Percentiles rank a stretch among this genome's conserved stretches.
Conservation (phyloP, 2,797 vertebrate genomes). For the Acanthurus tractus region DNA sequence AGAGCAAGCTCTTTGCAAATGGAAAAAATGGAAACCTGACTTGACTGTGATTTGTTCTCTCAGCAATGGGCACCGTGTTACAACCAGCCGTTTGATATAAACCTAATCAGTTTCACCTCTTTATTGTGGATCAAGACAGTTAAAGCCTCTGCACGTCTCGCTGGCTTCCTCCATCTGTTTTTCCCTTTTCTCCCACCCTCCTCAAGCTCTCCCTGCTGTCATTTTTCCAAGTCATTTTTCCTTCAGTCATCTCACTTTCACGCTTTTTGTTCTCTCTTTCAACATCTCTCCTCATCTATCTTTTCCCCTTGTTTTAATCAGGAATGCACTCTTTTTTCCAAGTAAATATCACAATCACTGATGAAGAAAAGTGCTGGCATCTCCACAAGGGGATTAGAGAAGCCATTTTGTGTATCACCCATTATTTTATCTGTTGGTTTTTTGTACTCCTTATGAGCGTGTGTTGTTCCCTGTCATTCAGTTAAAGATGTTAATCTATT, state of each 20-base stretch:
- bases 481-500: conserved; percentile 32
- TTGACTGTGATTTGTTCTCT: conserved; percentile 75
- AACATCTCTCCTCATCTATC: conserved; percentile 27
- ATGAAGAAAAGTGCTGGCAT: conserved; percentile 77
- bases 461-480: conserved; percentile 43
- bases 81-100: conserved; percentile 78
- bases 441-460: conserved; percentile 28
- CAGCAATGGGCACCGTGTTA: conserved; percentile 61
- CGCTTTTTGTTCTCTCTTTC: conserved; percentile 5
- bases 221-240: conserved; percentile 46
- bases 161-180: too few relatives aligned
- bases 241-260: conserved; percentile 37
- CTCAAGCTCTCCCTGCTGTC: conserved; percentile 43
- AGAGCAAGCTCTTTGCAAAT: conserved; percentile 64
- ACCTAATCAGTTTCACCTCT: conserved; percentile 82
- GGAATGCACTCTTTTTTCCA: conserved; percentile 73
- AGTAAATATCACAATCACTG: conserved; percentile 82
- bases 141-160: conserved; percentile 75
- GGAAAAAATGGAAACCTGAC: conserved; percentile 67
- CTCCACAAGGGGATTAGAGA: conserved; percentile 73
- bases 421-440: conserved; percentile 69
- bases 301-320: conserved; percentile 50
- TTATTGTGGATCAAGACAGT: conserved; percentile 75
- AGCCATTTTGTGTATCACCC: conserved; percentile 84
- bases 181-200: conserved; percentile 7